Evolutionary conservation across 2,888 invertebrate species (phyloP).

Genomic region (Automeris io): DNA sequence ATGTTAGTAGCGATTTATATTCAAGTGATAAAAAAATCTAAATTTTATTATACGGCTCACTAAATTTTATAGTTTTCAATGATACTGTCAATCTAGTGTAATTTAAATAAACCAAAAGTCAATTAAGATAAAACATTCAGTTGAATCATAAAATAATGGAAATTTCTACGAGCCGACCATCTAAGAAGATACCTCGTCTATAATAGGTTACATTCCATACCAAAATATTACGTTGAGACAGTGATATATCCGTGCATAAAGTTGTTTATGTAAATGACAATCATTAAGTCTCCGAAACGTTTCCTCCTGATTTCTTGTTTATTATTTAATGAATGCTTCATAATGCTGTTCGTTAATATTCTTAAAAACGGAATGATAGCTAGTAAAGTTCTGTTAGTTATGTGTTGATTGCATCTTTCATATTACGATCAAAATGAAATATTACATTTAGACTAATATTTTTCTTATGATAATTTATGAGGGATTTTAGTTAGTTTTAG

Average conservation of each 20-base stretch:
- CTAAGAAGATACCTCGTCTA: background rate
- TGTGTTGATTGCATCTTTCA: background rate
- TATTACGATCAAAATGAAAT: constrained; percentile 1
- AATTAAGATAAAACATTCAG: background rate
- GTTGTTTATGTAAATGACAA: background rate
- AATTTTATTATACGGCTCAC: too few species aligned
- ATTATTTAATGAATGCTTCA: constrained; percentile 2
- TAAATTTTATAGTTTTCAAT: too few species aligned
- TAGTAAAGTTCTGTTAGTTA: background rate
- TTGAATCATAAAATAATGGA: background rate
- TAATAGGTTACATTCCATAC: constrained; percentile 1
- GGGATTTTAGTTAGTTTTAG: too few species aligned
- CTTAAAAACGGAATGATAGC: constrained; percentile 4
- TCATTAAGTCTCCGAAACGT: background rate
- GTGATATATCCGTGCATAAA: background rate
- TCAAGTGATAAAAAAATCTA: too few species aligned
- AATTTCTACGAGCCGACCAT: background rate
- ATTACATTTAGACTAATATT: too few species aligned
- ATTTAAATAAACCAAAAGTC: background rate
- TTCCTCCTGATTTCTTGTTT: constrained; percentile 7
- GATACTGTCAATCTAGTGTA: too few species aligned
- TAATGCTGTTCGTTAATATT: constrained; percentile 8
- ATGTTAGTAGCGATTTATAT: too few species aligned
- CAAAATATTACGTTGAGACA: background rate
- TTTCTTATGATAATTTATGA: too few species aligned